phyloP scores from a whole-genome alignment of 2,797 vertebrate genomes.

The Mus caroli region DNA sequence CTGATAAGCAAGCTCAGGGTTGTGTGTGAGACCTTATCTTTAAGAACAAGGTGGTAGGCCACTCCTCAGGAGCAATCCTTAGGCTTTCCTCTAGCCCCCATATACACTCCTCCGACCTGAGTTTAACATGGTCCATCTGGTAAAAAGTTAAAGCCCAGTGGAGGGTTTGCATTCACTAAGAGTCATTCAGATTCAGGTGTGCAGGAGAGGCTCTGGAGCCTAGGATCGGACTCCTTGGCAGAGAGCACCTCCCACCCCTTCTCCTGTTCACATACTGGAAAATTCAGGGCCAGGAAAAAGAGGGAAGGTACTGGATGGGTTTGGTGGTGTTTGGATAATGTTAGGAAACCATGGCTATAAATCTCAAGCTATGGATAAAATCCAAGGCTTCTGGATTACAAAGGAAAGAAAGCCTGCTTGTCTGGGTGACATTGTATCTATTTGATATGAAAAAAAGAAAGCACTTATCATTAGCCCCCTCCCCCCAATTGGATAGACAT shows the following conservation, averaged over 20 bases:
- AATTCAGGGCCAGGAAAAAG: background rate
- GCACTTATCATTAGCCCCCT: background rate
- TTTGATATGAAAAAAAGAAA: background rate
- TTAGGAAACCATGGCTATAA: background rate
- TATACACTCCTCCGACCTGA: background rate
- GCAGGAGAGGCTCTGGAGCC: background rate
- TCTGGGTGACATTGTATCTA: background rate
- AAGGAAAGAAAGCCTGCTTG: slow-evolving; percentile 14
- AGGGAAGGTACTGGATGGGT: background rate
- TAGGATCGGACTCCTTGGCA: background rate
- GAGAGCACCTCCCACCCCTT: background rate
- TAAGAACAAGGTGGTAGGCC: background rate
- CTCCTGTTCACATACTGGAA: background rate
- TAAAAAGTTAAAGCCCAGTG: background rate
- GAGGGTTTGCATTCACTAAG: background rate
- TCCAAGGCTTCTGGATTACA: slow-evolving; percentile 33
- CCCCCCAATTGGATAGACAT: slow-evolving; percentile 14
- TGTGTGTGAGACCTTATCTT: background rate
- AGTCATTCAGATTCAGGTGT: background rate
- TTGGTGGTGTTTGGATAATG: background rate
- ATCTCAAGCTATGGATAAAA: slow-evolving; percentile 55
- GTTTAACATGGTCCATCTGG: slow-evolving; percentile 46
- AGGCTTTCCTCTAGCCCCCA: background rate
- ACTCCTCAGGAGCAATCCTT: background rate
- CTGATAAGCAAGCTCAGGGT: background rate